Conservation (phyloP, 2,888 invertebrate species). For the Frankliniella fusca region DNA sequence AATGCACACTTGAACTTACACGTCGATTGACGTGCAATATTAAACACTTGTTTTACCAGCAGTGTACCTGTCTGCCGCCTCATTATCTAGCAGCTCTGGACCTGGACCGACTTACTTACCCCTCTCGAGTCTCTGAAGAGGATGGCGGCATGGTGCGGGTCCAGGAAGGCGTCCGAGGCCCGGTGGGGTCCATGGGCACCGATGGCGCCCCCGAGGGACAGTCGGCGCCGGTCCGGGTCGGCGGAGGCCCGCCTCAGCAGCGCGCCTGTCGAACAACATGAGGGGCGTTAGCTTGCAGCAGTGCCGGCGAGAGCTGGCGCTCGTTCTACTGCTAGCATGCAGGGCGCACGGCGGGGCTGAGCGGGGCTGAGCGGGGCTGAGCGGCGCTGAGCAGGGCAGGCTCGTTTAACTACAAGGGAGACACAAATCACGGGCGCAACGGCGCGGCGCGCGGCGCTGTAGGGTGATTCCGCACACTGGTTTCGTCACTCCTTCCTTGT, state of each 20-base stretch:
- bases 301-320: not conserved
- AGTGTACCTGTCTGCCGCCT: too few relatives aligned
- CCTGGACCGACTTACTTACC: constrained; percentile 57
- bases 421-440: too few relatives aligned
- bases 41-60: too few relatives aligned
- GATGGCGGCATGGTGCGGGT: constrained; percentile 86
- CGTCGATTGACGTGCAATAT: too few relatives aligned
- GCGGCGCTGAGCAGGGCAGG: too few relatives aligned
- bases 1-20: too few relatives aligned
- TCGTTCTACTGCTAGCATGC: constrained; percentile 46
- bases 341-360: constrained; percentile 48
- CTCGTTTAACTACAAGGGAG: too few relatives aligned
- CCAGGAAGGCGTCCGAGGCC: constrained; percentile 72
- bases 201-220: constrained; percentile 66
- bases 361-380: constrained; percentile 29
- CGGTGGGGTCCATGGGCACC: constrained; percentile 56
- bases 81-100: too few relatives aligned
- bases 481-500: too few relatives aligned
- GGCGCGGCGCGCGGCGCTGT: too few relatives aligned
- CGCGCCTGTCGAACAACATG: constrained; percentile 57
- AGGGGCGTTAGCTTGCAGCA: not conserved
- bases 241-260: constrained; percentile 68
- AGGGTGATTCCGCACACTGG: too few relatives aligned
- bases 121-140: constrained; percentile 88
- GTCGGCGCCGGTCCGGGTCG: constrained; percentile 71